Conservation (phyloP, 2,888 invertebrate genomes). For the Clistopyga incitator region DNA sequence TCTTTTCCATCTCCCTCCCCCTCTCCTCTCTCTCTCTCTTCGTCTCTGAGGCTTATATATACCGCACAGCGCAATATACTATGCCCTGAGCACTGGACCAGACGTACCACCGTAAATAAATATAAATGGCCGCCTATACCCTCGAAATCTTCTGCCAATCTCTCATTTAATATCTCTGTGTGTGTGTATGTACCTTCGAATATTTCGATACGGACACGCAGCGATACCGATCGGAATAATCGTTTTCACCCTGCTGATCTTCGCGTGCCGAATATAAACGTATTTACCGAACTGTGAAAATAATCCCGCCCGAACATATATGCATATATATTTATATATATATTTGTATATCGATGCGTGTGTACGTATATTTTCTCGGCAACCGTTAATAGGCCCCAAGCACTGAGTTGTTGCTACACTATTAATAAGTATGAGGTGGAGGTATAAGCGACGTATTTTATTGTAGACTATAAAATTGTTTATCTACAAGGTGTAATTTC, state of each 20-base stretch:
- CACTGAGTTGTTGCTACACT: slow-evolving; percentile 11
- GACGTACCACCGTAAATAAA: slow-evolving; percentile 66
- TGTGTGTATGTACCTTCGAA: neutral
- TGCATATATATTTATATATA: no score
- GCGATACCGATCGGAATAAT: slow-evolving; percentile 11
- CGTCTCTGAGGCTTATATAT: neutral
- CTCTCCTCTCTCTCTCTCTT: neutral
- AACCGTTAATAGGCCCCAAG: slow-evolving; percentile 2
- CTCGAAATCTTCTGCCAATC: slow-evolving; percentile 28
- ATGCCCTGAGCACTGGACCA: slow-evolving; percentile 38
- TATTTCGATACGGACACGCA: neutral
- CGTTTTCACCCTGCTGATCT: slow-evolving; percentile 17
- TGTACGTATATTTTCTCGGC: neutral
- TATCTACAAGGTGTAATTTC: slow-evolving; percentile 65
- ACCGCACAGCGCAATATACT: neutral
- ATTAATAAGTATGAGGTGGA: slow-evolving; percentile 23
- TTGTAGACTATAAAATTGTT: slow-evolving; percentile 64
- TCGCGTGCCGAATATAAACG: slow-evolving; percentile 6
- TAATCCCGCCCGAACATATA: neutral
- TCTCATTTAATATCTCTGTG: slow-evolving; percentile 16
- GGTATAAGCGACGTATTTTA: slow-evolving; percentile 55
- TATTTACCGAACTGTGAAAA: slow-evolving; percentile 14
- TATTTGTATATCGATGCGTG: no score
- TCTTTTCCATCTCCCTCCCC: neutral
- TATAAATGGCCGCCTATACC: slow-evolving; percentile 57